These are phyloP conservation scores for Piliocolobus tephrosceles DNA, from an alignment of 2,113 vertebrate genomes.

Conservation along the genomic window DNA sequence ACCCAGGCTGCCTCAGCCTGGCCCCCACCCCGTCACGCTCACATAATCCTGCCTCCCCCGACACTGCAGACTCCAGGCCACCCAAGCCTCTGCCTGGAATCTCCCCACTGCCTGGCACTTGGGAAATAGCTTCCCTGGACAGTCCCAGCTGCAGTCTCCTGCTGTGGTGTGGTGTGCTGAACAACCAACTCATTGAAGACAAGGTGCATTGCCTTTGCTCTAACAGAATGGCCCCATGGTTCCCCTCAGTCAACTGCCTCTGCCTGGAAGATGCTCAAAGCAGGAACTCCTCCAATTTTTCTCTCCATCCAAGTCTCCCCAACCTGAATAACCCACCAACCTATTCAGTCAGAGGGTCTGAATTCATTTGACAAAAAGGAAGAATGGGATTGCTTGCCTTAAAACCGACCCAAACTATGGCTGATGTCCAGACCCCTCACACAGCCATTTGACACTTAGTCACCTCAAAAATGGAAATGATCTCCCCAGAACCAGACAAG, in stretches of 20 bases:
- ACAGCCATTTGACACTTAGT: neutral
- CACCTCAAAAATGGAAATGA: neutral
- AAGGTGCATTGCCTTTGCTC: rapidly evolving
- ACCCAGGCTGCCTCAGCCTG: neutral
- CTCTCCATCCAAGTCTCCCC: neutral
- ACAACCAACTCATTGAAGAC: neutral
- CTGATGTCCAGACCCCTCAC: neutral
- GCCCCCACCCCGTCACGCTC: rapidly evolving
- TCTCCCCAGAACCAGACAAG: neutral
- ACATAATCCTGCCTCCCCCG: neutral
- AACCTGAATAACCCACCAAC: neutral
- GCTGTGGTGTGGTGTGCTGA: rapidly evolving
- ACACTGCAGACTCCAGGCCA: neutral
- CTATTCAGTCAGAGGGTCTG: neutral
- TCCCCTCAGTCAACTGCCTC: neutral
- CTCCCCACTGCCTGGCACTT: neutral
- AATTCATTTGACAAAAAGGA: neutral
- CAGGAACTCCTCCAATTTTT: neutral
- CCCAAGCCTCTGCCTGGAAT: neutral
- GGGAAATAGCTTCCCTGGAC: neutral
- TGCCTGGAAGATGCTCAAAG: neutral
- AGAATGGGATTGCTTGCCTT: neutral
- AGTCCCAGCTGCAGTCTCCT: too few species aligned
- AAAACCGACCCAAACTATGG: neutral
- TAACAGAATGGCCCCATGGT: too few species aligned